Evolutionary conservation across 2,888 invertebrate genomes (phyloP), one percentile per base, ranked within the genome.

Genomic region (Eupsilia transversa): DNA sequence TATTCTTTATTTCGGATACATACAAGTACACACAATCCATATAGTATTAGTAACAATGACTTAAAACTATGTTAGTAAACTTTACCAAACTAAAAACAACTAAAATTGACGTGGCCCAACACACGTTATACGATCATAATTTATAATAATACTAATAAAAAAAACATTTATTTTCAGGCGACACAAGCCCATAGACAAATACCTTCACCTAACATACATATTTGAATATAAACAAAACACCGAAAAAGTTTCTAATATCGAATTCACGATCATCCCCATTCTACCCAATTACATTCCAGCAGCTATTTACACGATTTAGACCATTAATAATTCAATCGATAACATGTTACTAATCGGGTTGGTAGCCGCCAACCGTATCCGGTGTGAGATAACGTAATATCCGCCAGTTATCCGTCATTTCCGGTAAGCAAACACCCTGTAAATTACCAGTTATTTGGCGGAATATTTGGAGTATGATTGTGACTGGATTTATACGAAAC

Each of bases 311-410:
- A 35, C 49, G 61, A 73, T 56, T 72, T 60, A 41, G 59, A 17
- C 33, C 38, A 67, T 80, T 69, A 67, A 68, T 67, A 75, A 73
- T 76, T 80, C 43, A 72, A 69, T 72, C 73, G 80, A 81, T 86
- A 67, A 67, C 71, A 66, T 67, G 77, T 67, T 74, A 78, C 75
- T 90, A 88, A 92, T 91, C 89, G 86, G 41, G 69, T 83, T 77
- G 74, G 77, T 77, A 81, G 77, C 86, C 77, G 81, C 72, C 85
- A 76, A 82, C 78, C 68, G 86, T 85, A 86, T 91, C 93, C 90
- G 91, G 88, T 65, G 35, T 35, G 43, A 91, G 92, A 93, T 93
- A 92, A 92, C 89, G 82, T 86, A 89, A 92, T 92, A 91, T 93
- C 93, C 93, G 91, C 74, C 68, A 59, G 68, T 80, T 76, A 89